Base-by-base conservation (phyloP, 2,113 vertebrate species). In the Notarius lentiginosus region DNA sequence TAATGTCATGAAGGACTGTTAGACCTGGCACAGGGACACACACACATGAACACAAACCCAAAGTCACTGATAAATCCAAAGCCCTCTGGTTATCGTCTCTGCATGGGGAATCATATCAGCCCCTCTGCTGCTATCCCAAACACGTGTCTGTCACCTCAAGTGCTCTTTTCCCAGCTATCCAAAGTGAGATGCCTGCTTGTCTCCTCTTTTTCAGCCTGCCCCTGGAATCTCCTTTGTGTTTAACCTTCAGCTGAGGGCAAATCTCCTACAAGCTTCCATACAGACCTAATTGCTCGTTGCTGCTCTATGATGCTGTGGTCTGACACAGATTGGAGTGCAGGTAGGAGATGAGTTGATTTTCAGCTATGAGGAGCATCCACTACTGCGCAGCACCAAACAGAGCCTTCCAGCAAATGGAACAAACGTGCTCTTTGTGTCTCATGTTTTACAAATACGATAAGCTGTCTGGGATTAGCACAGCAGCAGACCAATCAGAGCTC, bases 371-470 rank as follows among this genome's bases (percentile, higher is more conserved):
- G 49, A 70, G 81, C 89, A 87, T 86, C 86, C 72, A 55, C 63
- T 47, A 51, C 18, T n/a, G 56, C 58, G 41, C 72, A 49, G 20
- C 66, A 79, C 55, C 77, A 84, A 41, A 60, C 27, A 80, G 34
- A 88, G 47, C 66, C 72, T 87, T 85, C 66, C 83, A 76, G 83
- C 73, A 11, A 56, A 83, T 7, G 51, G 60, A 83, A 90, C 88
- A 82, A 88, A 81, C 79, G 41, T 65, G 61, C 86, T 91, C 88
- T 89, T 87, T 91, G 87, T 88, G 83, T 85, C 79, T 85, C 89
- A 87, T 79, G 79, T 91, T 91, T 90, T 87, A 87, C 87, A 91
- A 91, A 89, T 89, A 90, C 90, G 63, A 88, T 92, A 92, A 91
- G 76, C 90, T 65, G 82, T 80, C 84, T 79, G 34, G 70, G 89